These are phyloP conservation scores for Byasa hedistus DNA, from an alignment of 2,888 invertebrate species.

Conservation along the genomic window DNA sequence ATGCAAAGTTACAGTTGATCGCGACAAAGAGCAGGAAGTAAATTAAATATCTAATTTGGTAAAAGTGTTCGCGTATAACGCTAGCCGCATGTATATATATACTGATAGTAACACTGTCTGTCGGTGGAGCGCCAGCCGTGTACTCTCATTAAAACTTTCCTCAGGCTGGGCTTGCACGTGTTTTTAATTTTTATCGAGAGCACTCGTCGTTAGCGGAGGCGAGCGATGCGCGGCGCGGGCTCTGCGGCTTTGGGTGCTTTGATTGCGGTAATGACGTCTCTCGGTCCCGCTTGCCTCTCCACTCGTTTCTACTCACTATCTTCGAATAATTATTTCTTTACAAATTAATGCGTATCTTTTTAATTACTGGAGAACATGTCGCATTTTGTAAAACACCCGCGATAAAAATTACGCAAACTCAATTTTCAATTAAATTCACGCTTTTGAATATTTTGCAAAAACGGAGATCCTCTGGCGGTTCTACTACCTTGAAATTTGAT, in stretches of 20 bases:
- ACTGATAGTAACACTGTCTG: slow-evolving; percentile 44
- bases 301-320: slow-evolving; percentile 66
- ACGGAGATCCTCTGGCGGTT: neutral
- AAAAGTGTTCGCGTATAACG: slow-evolving; percentile 31
- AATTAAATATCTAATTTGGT: slow-evolving; percentile 36
- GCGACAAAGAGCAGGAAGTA: slow-evolving; percentile 3
- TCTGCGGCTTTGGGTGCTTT: slow-evolving; percentile 69
- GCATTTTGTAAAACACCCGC: slow-evolving; percentile 15
- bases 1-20: neutral
- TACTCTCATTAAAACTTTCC: slow-evolving; percentile 80
- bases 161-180: slow-evolving; percentile 78
- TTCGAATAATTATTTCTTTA: slow-evolving; percentile 69
- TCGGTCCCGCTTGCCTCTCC: slow-evolving; percentile 48
- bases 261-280: slow-evolving; percentile 79
- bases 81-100: slow-evolving; percentile 12
- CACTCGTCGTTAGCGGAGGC: slow-evolving; percentile 70
- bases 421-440: neutral
- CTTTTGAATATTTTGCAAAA: neutral
- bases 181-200: slow-evolving; percentile 81
- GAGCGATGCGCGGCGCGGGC: slow-evolving; percentile 37
- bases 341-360: slow-evolving; percentile 65
- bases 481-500: no score
- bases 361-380: slow-evolving; percentile 45
- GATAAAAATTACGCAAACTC: slow-evolving; percentile 14
- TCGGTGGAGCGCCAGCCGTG: slow-evolving; percentile 59